These are phyloP conservation scores for Sipunculus nudus DNA, from an alignment of 2,888 invertebrate genomes.

Conservation along the genomic window DNA sequence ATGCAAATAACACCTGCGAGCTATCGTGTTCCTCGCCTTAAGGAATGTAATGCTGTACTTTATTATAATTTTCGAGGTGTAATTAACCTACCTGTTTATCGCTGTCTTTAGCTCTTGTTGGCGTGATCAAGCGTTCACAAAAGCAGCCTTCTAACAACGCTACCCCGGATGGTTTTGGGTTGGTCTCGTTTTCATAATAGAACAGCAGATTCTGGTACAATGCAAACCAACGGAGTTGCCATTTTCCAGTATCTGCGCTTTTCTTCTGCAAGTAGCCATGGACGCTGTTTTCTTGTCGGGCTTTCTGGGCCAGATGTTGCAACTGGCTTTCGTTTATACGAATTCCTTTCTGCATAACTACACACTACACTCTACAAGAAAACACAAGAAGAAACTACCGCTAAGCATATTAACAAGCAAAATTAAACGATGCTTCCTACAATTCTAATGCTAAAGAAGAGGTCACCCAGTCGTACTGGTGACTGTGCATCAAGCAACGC, in stretches of 20 bases:
- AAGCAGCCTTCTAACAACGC: constrained; percentile 89
- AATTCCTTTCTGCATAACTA: constrained; percentile 86
- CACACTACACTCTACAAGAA: no score
- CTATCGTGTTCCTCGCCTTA: not conserved
- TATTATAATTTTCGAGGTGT: no score
- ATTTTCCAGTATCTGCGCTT: constrained; percentile 85
- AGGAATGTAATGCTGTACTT: not conserved
- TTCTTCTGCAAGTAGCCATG: constrained; percentile 86
- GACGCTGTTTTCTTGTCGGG: constrained; percentile 84
- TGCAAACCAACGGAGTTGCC: constrained; percentile 75
- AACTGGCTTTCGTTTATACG: constrained; percentile 85
- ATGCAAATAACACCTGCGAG: not conserved
- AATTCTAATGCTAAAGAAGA: no score
- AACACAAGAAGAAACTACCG: no score
- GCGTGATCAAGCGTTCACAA: constrained; percentile 64
- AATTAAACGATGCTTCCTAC: no score
- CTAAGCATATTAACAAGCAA: no score
- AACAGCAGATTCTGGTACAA: constrained; percentile 84
- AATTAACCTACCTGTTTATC: constrained; percentile 62
- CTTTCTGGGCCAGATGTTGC: constrained; percentile 83
- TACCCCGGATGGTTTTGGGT: constrained; percentile 82
- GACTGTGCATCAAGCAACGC: no score
- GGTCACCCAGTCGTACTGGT: no score
- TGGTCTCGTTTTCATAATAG: constrained; percentile 87
- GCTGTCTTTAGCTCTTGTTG: constrained; percentile 50